phyloP scores from a whole-genome alignment of 2,797 vertebrate genomes.

The Sardinella longiceps region DNA sequence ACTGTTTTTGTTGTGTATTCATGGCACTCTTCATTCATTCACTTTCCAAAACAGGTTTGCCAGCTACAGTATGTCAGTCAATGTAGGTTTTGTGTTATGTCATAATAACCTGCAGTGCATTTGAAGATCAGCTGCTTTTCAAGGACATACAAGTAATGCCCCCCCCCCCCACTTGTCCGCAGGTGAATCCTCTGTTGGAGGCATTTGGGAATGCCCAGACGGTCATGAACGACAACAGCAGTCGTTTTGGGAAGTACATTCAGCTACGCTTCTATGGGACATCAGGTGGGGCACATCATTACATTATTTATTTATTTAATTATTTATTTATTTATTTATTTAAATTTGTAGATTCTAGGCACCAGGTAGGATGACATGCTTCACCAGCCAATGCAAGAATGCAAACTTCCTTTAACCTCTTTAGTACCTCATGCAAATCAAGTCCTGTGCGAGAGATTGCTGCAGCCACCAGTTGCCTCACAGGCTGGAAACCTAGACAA shows the following conservation, averaged over 20 bases:
- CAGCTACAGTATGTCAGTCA: background rate
- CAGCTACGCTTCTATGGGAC: conserved; percentile 75
- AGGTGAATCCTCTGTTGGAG: conserved; percentile 79
- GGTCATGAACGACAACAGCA: conserved; percentile 81
- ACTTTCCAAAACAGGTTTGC: background rate
- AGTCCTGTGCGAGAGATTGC: background rate
- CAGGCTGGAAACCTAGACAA: background rate
- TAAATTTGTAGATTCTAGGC: background rate
- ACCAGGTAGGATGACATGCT: background rate
- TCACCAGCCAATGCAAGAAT: background rate
- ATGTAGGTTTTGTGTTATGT: background rate
- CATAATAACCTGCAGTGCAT: background rate
- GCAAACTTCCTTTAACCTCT: conserved; percentile 7
- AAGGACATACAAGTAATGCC: background rate
- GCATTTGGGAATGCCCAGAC: conserved; percentile 81
- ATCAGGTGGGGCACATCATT: conserved; percentile 58
- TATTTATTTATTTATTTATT: background rate
- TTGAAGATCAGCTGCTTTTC: background rate
- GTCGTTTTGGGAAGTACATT: conserved; percentile 78
- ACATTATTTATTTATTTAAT: background rate
- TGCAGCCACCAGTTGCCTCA: background rate
- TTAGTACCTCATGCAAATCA: background rate
- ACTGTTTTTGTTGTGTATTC: background rate
- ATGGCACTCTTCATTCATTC: background rate
- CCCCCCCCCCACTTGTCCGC: background rate